phyloP scores from a whole-genome alignment of 2,797 vertebrate genomes.

The Ctenosaura bakeri region DNA sequence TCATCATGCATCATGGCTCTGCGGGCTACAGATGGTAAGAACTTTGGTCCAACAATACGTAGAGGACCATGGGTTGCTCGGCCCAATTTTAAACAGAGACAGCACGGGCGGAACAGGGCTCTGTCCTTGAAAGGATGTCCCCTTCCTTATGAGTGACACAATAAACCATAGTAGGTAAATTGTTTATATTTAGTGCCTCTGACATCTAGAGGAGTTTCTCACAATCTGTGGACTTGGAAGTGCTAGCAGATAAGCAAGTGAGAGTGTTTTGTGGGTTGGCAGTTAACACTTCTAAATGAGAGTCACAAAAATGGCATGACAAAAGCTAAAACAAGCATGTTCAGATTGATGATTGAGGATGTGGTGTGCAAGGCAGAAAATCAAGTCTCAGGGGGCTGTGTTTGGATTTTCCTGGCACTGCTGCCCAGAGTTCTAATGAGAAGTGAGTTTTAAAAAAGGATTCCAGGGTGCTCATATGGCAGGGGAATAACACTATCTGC shows the following conservation, averaged over 20 bases:
- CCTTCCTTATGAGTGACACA: too few relatives aligned
- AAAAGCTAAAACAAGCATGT: not conserved
- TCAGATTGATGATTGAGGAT: not conserved
- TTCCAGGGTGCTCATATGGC: not conserved
- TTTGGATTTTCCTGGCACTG: not conserved
- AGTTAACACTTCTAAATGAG: not conserved
- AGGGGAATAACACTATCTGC: not conserved
- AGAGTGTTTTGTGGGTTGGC: not conserved
- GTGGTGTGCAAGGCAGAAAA: not conserved
- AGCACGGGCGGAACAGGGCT: too few relatives aligned
- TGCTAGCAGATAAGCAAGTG: not conserved
- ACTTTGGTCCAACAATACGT: too few relatives aligned
- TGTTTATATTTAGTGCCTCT: not conserved
- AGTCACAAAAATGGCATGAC: not conserved
- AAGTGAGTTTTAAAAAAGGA: not conserved
- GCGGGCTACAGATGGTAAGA: too few relatives aligned
- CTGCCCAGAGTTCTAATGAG: not conserved
- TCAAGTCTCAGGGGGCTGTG: not conserved
- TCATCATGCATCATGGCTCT: too few relatives aligned
- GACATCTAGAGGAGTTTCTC: not conserved
- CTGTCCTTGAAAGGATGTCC: too few relatives aligned
- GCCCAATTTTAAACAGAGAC: too few relatives aligned
- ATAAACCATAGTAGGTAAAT: not conserved
- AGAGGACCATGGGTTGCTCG: too few relatives aligned
- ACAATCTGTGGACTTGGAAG: not conserved